Conservation (phyloP, 2,888 invertebrate genomes). For the Gastrophysa polygoni region DNA sequence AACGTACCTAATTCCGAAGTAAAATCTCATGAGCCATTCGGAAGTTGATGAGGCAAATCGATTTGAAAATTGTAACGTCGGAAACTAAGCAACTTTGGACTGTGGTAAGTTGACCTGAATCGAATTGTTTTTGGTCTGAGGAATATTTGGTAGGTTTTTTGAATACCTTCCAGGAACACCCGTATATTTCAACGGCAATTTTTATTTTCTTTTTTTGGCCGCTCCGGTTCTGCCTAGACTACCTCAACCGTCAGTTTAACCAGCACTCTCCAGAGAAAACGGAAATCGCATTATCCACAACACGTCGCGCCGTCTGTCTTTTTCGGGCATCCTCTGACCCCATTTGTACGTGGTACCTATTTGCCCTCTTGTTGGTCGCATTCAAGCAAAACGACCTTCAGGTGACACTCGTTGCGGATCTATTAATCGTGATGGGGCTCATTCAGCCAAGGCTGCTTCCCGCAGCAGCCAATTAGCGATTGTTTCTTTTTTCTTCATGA, state of each 20-base stretch:
- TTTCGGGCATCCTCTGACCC: constrained; percentile 38
- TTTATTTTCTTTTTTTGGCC: not conserved
- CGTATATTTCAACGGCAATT: too few species aligned
- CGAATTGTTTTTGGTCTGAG: too few species aligned
- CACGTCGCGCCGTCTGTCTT: constrained; percentile 42
- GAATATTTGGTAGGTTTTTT: too few species aligned
- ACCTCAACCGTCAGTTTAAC: constrained; percentile 41
- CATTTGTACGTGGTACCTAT: constrained; percentile 28
- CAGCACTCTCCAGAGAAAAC: constrained; percentile 29
- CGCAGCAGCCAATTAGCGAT: not conserved
- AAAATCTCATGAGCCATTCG: too few species aligned
- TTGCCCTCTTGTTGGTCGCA: constrained; percentile 25
- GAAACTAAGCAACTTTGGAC: too few species aligned
- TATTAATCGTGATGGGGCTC: constrained; percentile 3
- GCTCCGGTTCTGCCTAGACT: constrained; percentile 27
- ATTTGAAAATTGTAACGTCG: too few species aligned
- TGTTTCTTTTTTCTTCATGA: not conserved
- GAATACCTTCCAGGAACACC: too few species aligned
- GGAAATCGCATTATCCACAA: constrained; percentile 22
- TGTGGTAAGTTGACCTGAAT: too few species aligned
- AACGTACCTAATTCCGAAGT: too few species aligned
- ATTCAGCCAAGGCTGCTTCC: not conserved
- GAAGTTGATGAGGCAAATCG: too few species aligned
- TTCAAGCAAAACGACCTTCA: constrained; percentile 30
- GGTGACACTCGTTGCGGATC: constrained; percentile 9